Evolutionary conservation across 30 jellyfish, hydroid and myxozoan species (phyloP).

Genomic region (Cassiopea xamachana): DNA sequence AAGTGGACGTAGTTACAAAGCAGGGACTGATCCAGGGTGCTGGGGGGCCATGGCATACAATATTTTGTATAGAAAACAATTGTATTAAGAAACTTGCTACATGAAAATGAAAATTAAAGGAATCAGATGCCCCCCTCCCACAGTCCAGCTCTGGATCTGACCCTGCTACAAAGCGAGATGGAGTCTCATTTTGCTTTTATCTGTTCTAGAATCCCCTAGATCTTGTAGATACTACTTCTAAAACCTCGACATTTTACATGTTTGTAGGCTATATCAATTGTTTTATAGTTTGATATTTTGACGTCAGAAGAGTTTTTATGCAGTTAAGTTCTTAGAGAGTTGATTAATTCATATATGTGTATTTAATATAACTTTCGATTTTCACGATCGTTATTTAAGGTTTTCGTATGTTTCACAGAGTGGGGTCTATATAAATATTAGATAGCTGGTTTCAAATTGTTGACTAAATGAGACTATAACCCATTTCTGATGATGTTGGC

Average conservation of each 20-base stretch:
- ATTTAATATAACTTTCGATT: slow-evolving; percentile 58
- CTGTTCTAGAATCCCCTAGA: too few relatives aligned
- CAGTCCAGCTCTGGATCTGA: too few relatives aligned
- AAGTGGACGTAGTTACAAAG: too few relatives aligned
- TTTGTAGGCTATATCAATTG: background rate
- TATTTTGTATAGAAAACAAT: too few relatives aligned
- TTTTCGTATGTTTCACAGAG: slow-evolving; percentile 26
- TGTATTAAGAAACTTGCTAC: too few relatives aligned
- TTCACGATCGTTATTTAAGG: slow-evolving; percentile 54
- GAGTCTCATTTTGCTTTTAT: too few relatives aligned
- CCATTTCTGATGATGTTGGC: background rate
- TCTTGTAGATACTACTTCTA: background rate
- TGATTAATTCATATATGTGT: slow-evolving; percentile 27
- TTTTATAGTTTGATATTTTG: slow-evolving; percentile 9
- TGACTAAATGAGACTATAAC: background rate
- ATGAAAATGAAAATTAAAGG: too few relatives aligned
- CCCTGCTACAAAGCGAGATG: too few relatives aligned
- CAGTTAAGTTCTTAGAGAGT: slow-evolving; percentile 14
- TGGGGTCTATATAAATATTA: slow-evolving; percentile 44
- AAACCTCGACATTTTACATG: slow-evolving; percentile 1
- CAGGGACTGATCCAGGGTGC: too few relatives aligned
- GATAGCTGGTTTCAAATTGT: slow-evolving; percentile 24
- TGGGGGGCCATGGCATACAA: too few relatives aligned
- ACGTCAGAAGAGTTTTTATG: slow-evolving; percentile 24
- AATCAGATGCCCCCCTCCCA: too few relatives aligned